Base-by-base conservation (phyloP, 92 coral and sea anemone genomes). In the Diadumene lineata region DNA sequence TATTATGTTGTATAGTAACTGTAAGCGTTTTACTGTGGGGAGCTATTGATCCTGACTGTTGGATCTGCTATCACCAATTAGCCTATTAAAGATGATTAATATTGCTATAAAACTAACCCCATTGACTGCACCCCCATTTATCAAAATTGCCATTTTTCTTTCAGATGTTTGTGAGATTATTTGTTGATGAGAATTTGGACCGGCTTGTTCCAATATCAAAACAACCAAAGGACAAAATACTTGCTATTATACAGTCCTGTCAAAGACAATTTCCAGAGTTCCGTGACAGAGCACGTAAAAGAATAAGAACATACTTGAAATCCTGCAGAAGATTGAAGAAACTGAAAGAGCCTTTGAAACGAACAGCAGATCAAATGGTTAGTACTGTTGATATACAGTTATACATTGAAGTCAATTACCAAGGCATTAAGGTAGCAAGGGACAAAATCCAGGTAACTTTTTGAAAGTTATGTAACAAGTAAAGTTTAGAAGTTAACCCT, bases 331-430 rank as follows among this genome's bases (percentile, higher is more conserved):
- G 98, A 56, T 81, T 94, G 44, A 94, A 94, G 86, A 94, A 94
- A 78, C 86, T 92, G 23, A 89, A 93, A 34, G 98, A 94, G 79
- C 98, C 98, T 1, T 82, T 94, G 9, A 86, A 89, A 61, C 89
- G 98, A 22, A 92, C 98, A 19, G 98, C 98, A 51, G 98, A 94
- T 66, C 98, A 94, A 85, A 94, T 94, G 89, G 98, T 94, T 64
- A 74, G 48, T 38, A 13, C 13, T 38, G 7, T 38, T 38, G n/a
- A n/a, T n/a, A n/a, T n/a, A n/a, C n/a, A n/a, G n/a, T n/a, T n/a
- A n/a, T n/a, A n/a, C n/a, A n/a, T n/a, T n/a, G n/a, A n/a, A n/a
- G n/a, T n/a, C n/a, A n/a, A n/a, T n/a, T n/a, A n/a, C n/a, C n/a
- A n/a, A n/a, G n/a, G n/a, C n/a, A n/a, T n/a, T n/a, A n/a, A n/a